A percentile compares a stretch with the other conserved stretches of the same genome.
These are phyloP conservation scores for Pristionchus pacificus DNA, from an alignment of 1,140 invertebrate species.

Conservation along the genomic window DNA sequence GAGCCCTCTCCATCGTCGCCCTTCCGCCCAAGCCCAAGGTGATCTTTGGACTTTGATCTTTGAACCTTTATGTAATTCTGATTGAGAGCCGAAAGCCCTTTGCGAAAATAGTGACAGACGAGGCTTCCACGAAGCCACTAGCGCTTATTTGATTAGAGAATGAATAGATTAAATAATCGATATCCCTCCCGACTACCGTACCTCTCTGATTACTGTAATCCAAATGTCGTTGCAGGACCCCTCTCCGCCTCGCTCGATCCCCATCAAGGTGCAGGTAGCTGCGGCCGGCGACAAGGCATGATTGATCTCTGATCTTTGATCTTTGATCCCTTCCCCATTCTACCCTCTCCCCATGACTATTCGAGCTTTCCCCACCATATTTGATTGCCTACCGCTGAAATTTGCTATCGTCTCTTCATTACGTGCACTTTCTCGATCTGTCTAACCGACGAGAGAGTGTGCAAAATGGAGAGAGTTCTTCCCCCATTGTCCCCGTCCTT, in stretches of 20 bases:
- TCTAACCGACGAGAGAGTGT: too few relatives aligned
- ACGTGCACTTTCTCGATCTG: too few relatives aligned
- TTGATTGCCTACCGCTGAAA: too few relatives aligned
- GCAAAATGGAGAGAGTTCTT: background rate
- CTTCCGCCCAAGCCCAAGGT: slow-evolving; percentile 33
- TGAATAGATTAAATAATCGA: too few relatives aligned
- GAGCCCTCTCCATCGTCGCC: slow-evolving; percentile 31
- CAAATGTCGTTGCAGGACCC: background rate
- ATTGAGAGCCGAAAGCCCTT: background rate
- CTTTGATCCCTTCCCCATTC: background rate
- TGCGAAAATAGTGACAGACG: slow-evolving; percentile 9
- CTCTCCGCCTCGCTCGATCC: slow-evolving; percentile 15
- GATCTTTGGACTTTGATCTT: too few relatives aligned
- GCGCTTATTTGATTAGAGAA: too few relatives aligned
- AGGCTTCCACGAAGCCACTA: slow-evolving; percentile 1
- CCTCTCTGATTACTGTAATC: background rate
- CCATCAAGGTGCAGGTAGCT: slow-evolving; percentile 18
- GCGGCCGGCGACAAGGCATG: background rate
- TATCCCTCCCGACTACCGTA: too few relatives aligned
- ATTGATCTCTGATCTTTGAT: too few relatives aligned
- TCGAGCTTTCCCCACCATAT: too few relatives aligned
- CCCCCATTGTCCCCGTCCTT: background rate
- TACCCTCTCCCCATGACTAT: too few relatives aligned
- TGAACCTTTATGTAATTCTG: too few relatives aligned
- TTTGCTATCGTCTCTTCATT: too few relatives aligned